Evolutionary conservation across 1,140 invertebrate genomes (phyloP), one percentile per base, ranked within the genome.

Genomic region (Macrosteles quadrilineatus): DNA sequence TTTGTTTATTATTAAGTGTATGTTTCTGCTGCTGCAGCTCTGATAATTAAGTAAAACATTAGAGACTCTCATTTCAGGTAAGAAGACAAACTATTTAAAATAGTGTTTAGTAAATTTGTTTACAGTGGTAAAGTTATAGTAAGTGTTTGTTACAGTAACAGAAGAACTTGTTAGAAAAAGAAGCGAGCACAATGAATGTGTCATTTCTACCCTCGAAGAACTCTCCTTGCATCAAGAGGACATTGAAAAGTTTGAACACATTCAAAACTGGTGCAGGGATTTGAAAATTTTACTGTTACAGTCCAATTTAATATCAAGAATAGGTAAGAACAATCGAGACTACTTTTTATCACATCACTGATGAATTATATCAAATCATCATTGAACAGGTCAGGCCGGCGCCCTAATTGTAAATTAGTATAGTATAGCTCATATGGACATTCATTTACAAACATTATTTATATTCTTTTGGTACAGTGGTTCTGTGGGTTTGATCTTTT

Each of bases 221-320:
- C 84, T 98, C 40, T 90, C 95, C 0, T 80, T 98, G 27, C 96
- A 98, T 78, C 96, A 98, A 80, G 92, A 97, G 82, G 91, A 96
- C 76, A 92, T 98, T 53, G 93, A 95, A 77, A 93, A 89, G 80
- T 95, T 98, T 69, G 95, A 98, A 77, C 82, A 91, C 76, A 77
- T 98, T 45, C 92, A 96, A 75, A 89, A 92, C 76, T 94, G 91
- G 87, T 98, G 96, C 78, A 89, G 88, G 64, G 85, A 96, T 66
- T 81, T 98, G 11, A 92, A 92, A 81, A 98, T 98, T 72, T 82
- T 98, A 1, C 85, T 96, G 45, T 82, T 98, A 68, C 96, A 98
- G 80, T 91, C 90, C 59, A 98, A 98, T 83, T 81, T 96, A 0
- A 92, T 94, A 71, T 82, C 84, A 0, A 91, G 88, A 82, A 91